These are phyloP conservation scores for Cyprinodon brontotheroides DNA, from an alignment of 2,113 vertebrate genomes.

Conservation along the genomic window DNA sequence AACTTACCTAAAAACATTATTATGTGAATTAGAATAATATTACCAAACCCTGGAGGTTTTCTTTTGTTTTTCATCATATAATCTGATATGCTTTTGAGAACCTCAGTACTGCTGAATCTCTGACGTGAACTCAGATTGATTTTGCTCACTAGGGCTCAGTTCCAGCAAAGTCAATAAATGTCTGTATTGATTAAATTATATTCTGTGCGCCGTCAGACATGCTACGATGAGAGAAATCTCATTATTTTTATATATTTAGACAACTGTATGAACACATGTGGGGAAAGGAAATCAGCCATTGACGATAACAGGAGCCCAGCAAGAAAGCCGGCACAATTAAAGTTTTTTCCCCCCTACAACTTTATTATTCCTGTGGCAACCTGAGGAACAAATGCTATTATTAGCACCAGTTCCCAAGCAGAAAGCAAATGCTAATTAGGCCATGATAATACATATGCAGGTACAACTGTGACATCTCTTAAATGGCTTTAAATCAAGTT, in stretches of 20 bases:
- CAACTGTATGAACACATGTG: background rate
- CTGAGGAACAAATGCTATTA: slow-evolving; percentile 55
- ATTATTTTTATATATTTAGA: slow-evolving; percentile 18
- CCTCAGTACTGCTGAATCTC: background rate
- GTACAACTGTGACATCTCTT: slow-evolving; percentile 15
- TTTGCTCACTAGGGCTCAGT: slow-evolving; percentile 29
- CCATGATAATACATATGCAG: slow-evolving; percentile 33
- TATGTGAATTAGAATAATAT: background rate
- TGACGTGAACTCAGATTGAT: slow-evolving; percentile 49
- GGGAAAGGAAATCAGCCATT: background rate
- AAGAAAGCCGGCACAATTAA: background rate
- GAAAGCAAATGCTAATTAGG: slow-evolving; percentile 42
- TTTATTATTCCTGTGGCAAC: slow-evolving; percentile 58
- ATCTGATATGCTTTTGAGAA: slow-evolving; percentile 21
- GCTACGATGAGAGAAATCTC: background rate
- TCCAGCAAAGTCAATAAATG: slow-evolving; percentile 42
- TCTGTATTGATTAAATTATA: slow-evolving; percentile 37
- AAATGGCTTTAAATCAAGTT: slow-evolving; percentile 34
- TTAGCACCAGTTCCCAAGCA: slow-evolving; percentile 54
- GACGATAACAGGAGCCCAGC: background rate
- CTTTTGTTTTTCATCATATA: background rate
- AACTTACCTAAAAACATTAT: background rate
- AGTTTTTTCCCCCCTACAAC: background rate
- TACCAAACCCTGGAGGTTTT: slow-evolving; percentile 3
- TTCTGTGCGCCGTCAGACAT: slow-evolving; percentile 13